These are phyloP conservation scores for Penaeus chinensis DNA, from an alignment of 1,140 invertebrate genomes.

Conservation along the genomic window DNA sequence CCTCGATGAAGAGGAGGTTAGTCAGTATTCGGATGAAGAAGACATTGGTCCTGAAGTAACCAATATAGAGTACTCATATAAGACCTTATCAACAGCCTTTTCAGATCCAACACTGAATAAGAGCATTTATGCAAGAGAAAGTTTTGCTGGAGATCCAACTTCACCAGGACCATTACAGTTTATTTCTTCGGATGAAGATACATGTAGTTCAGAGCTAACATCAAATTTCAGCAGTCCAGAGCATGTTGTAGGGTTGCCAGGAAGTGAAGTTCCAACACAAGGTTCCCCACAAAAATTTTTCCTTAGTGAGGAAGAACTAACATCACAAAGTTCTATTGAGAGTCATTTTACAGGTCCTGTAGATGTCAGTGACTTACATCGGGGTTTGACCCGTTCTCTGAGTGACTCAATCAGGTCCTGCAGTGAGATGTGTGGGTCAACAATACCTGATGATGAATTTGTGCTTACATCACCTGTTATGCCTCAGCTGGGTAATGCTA, in stretches of 20 bases:
- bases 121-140: constrained; percentile 41
- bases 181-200: constrained; percentile 49
- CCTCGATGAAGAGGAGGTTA: constrained; percentile 29
- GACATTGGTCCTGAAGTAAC: constrained; percentile 41
- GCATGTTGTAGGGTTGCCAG: background rate
- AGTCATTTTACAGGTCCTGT: constrained; percentile 40
- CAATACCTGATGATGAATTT: too few species aligned
- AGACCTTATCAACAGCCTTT: constrained; percentile 32
- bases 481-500: too few species aligned
- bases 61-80: constrained; percentile 49
- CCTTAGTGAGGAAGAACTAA: constrained; percentile 48
- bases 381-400: background rate
- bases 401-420: constrained; percentile 14
- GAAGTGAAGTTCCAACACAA: background rate
- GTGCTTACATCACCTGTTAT: too few species aligned
- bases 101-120: constrained; percentile 54
- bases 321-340: constrained; percentile 37
- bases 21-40: constrained; percentile 46
- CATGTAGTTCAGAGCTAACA: constrained; percentile 25
- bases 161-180: constrained; percentile 41
- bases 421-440: too few species aligned
- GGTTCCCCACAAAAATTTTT: constrained; percentile 42
- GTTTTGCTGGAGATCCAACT: background rate
- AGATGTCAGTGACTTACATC: background rate
- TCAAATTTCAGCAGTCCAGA: constrained; percentile 44